Base-by-base conservation (phyloP, 2,888 invertebrate genomes). In the Masnerella sp. region DNA sequence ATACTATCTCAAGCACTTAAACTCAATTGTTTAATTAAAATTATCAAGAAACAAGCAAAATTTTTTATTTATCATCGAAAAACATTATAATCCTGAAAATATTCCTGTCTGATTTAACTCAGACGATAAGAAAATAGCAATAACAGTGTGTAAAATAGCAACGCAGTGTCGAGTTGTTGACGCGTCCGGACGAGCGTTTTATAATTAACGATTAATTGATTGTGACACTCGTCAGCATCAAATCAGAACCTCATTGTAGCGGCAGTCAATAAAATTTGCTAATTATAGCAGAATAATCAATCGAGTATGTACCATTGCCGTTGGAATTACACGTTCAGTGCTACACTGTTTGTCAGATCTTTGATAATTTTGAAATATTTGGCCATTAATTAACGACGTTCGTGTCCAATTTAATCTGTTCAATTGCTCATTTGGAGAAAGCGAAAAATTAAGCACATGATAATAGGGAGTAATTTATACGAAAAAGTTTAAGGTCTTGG, bases 271-370 rank as follows among this genome's bases (percentile, higher is more conserved):
- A 69, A 69, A 61, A 52, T 59, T 36, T 54, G 38, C 67, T 67
- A 67, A 67, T 67, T 67, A 67, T 67, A 67, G 56, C 49, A 42
- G 58, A 58, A 67, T 67, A 67, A 67, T 67, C 49, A 58, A 67
- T 64, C 52, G 36, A 52, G 49, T 32, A 47, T 65, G 47, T 38
- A 54, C 45, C 36, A 43, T 11, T 51, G 51, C 40, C 22, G 9
- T n/a, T 32, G 34, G 34, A 64, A 64, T 64, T 34, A 34, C 51
- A 42, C 18, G 17, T 12, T 28, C 32, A 2, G 32, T 32, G 14
- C 0, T 40, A 8, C 22, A n/a, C 17, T 28, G 4, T 49, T 34
- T 17, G 28, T 34, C n/a, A 36, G 15, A 28, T 34, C 30, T 43
- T 52, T 40, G 22, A 52, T 32, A 36, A 42, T 36, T 52, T 43